Percentiles rank a stretch among this genome's conserved stretches.
These are phyloP conservation scores for Poecile montanus DNA, from an alignment of 2,797 vertebrate species.

Conservation along the genomic window DNA sequence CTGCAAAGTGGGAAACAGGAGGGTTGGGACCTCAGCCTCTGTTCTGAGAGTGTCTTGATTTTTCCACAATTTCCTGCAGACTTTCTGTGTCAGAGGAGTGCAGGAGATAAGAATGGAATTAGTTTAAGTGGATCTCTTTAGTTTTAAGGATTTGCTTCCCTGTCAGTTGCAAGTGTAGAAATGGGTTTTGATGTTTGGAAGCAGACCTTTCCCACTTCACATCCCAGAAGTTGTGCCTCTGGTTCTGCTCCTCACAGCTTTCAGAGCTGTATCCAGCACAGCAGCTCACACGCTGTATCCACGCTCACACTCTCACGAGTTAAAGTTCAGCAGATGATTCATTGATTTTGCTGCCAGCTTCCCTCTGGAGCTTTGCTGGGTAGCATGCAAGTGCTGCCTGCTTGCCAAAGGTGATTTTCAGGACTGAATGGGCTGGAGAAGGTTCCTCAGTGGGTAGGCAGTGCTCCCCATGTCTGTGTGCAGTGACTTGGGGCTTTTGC, in stretches of 20 bases:
- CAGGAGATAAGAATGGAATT: neutral
- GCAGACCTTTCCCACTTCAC: neutral
- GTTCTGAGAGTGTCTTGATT: neutral
- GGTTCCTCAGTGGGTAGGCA: neutral
- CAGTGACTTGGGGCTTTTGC: neutral
- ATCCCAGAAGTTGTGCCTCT: neutral
- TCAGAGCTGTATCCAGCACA: neutral
- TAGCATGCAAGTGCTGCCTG: neutral
- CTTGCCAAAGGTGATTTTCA: neutral
- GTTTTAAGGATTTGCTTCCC: neutral
- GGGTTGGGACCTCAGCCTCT: neutral
- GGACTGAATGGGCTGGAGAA: neutral
- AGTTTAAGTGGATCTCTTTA: neutral
- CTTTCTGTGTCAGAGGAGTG: neutral
- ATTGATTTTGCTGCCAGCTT: neutral
- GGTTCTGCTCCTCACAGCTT: neutral
- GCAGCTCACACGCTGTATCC: too few relatives aligned
- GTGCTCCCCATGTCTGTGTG: fast-evolving
- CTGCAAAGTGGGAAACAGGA: neutral
- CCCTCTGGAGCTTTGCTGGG: neutral
- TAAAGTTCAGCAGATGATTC: neutral
- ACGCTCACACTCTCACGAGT: fast-evolving
- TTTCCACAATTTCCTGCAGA: neutral
- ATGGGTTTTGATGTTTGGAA: neutral
- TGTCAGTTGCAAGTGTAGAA: neutral